phyloP scores from a whole-genome alignment of 2,113 vertebrate genomes.

The Balaeniceps rex region DNA sequence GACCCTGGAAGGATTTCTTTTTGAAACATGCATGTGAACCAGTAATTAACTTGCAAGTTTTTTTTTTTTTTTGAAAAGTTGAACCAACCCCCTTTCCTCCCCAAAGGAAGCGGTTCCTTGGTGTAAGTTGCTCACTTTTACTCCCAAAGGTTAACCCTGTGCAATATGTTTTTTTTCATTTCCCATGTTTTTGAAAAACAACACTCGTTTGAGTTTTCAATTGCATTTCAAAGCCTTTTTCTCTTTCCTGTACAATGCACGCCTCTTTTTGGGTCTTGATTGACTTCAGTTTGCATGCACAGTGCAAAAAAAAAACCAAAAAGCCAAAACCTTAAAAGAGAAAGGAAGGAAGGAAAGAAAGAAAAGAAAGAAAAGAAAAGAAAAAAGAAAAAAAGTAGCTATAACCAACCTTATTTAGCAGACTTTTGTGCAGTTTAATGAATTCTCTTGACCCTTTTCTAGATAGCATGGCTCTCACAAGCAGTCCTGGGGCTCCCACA shows the following conservation, averaged over 20 bases:
- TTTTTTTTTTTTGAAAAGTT: conserved; percentile 67
- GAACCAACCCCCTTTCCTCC: conserved; percentile 60
- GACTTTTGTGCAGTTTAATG: conserved; percentile 60
- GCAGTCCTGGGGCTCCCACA: conserved; percentile 66
- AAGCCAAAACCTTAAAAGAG: conserved; percentile 19
- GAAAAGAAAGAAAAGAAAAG: conserved; percentile 50
- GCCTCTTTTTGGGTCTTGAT: conserved; percentile 95
- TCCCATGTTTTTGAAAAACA: conserved; percentile 80
- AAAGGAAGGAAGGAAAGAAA: conserved; percentile 40
- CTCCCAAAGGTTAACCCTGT: conserved; percentile 77
- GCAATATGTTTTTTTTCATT: conserved; percentile 80
- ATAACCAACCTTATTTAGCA: conserved; percentile 51
- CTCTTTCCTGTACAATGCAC: conserved; percentile 95
- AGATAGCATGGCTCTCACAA: conserved; percentile 82
- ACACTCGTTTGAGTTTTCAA: conserved; percentile 85
- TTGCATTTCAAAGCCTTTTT: conserved; percentile 91
- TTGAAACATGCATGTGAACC: conserved; percentile 82
- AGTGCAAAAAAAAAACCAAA: conserved; percentile 79
- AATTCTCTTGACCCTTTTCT: conserved; percentile 63
- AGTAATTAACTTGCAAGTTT: conserved; percentile 77
- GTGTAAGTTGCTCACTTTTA: conserved; percentile 79
- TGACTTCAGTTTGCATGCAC: conserved; percentile 99
- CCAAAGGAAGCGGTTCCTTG: conserved; percentile 66
- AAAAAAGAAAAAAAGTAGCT: conserved; percentile 39
- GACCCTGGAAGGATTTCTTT: conserved; percentile 72